These are phyloP conservation scores for Todiramphus chloris DNA, from an alignment of 2,113 vertebrate species.

Conservation along the genomic window DNA sequence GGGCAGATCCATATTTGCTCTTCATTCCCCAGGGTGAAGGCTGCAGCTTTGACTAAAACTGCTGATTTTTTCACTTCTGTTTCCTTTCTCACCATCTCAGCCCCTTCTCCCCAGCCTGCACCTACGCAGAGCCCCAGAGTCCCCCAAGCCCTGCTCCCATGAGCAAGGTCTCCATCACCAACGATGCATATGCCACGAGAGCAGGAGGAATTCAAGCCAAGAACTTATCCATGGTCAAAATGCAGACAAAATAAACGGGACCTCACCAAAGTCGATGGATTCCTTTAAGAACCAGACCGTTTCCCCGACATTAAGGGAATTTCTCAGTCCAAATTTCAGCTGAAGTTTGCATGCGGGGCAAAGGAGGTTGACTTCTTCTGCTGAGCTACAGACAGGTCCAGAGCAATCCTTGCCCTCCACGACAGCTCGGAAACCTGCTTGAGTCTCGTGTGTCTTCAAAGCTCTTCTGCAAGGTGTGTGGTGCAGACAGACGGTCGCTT, in stretches of 20 bases:
- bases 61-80: background rate
- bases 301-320: rapidly evolving
- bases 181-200: background rate
- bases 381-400: background rate
- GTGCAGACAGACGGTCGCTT: background rate
- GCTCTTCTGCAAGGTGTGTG: rapidly evolving
- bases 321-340: background rate
- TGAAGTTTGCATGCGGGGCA: background rate
- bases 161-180: background rate
- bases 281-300: background rate
- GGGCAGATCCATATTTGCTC: background rate
- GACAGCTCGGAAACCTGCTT: background rate
- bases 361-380: background rate
- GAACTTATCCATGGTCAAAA: background rate
- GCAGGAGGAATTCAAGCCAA: background rate
- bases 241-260: rapidly evolving
- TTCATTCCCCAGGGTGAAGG: background rate
- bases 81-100: background rate
- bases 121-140: background rate
- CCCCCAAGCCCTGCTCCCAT: background rate
- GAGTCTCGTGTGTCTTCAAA: rapidly evolving
- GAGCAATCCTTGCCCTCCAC: background rate
- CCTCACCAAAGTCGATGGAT: rapidly evolving
- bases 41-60: background rate
- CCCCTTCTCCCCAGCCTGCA: background rate